Conservation (phyloP, 2,888 invertebrate species). For the Nephrotoma guestfalica region DNA sequence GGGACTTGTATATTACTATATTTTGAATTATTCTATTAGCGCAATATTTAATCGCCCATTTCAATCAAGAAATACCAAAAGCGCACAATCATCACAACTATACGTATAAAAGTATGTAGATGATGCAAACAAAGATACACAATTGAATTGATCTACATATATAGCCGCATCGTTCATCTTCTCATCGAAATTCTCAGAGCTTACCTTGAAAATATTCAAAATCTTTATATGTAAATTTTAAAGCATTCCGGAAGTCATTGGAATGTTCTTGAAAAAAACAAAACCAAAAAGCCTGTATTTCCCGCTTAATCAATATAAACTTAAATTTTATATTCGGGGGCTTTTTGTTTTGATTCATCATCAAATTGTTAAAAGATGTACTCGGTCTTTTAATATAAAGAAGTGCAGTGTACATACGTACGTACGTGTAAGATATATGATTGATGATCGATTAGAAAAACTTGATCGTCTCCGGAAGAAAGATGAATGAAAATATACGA, state of each 20-base stretch:
- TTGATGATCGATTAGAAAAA: not conserved
- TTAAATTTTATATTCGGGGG: not conserved
- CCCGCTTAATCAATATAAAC: not conserved
- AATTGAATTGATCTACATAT: not conserved
- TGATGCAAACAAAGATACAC: not conserved
- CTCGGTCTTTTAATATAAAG: not conserved
- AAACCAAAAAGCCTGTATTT: not conserved
- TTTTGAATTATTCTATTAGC: not conserved
- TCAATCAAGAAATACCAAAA: not conserved
- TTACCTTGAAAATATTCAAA: not conserved
- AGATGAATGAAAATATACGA: not conserved
- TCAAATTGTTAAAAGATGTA: not conserved
- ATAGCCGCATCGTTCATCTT: not conserved
- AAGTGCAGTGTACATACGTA: not conserved
- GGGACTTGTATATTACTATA: too few relatives aligned
- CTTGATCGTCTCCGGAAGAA: not conserved
- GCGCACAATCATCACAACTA: not conserved
- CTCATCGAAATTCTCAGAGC: not conserved
- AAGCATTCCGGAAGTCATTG: not conserved
- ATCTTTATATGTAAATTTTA: not conserved
- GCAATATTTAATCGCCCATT: not conserved
- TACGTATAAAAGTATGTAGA: not conserved
- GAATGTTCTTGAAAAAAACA: not conserved
- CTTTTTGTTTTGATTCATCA: not conserved
- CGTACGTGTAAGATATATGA: not conserved